These are phyloP conservation scores for Acrocephalus arundinaceus DNA, from an alignment of 2,113 vertebrate species.

Conservation along the genomic window DNA sequence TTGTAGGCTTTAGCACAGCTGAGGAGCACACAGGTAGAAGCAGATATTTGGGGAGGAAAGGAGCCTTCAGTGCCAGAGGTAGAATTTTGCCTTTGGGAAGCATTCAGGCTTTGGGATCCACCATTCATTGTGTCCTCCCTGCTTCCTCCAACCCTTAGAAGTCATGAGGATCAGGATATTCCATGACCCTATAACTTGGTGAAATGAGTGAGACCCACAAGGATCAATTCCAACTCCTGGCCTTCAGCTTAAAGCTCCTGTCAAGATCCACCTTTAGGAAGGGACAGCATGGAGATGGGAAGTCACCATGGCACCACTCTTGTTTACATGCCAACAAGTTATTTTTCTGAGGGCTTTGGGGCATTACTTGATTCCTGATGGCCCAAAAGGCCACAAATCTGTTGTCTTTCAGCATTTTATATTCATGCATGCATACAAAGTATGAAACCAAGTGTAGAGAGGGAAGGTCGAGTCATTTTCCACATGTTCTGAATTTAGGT, in stretches of 20 bases:
- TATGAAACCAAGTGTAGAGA: rapidly evolving
- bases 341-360: not conserved
- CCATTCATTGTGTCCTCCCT: not conserved
- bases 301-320: not conserved
- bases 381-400: not conserved
- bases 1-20: not conserved
- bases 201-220: not conserved
- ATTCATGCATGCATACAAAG: rapidly evolving
- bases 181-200: not conserved
- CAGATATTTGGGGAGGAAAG: not conserved
- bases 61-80: not conserved
- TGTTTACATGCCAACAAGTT: too few species aligned
- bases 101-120: not conserved
- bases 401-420: not conserved
- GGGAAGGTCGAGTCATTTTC: not conserved
- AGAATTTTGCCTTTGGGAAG: not conserved
- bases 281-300: not conserved
- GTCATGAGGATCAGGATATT: not conserved
- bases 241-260: not conserved
- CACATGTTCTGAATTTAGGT: not conserved
- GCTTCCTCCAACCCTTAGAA: not conserved
- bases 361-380: too few species aligned
- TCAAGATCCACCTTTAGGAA: not conserved
- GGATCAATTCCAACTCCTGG: not conserved
- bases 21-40: not conserved